Conservation (phyloP, 2,113 vertebrate genomes). For the Daphoenositta chrysoptera region DNA sequence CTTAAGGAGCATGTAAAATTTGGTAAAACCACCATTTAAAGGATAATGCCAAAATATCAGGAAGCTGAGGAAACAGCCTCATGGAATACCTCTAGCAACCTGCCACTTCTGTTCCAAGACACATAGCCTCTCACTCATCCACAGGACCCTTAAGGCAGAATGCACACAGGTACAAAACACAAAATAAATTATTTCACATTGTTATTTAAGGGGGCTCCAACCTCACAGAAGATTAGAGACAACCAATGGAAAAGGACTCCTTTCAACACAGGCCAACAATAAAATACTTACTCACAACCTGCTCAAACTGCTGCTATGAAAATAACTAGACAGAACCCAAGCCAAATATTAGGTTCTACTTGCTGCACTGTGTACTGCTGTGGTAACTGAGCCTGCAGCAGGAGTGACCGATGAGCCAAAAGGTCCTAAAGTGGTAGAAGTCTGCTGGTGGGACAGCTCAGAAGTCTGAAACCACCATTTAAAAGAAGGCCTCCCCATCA, state of each 20-base stretch:
- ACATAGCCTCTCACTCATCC: fast-evolving
- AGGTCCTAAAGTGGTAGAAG: too few relatives aligned
- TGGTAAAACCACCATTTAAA: neutral
- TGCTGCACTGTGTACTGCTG: neutral
- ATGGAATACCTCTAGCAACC: neutral
- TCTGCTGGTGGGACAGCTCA: too few relatives aligned
- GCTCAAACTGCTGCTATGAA: neutral
- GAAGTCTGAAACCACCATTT: too few relatives aligned
- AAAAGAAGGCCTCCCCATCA: too few relatives aligned
- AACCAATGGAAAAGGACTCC: neutral
- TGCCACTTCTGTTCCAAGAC: neutral
- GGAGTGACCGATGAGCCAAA: too few relatives aligned
- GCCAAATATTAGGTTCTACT: neutral
- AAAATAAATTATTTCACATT: neutral
- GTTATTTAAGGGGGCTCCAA: neutral
- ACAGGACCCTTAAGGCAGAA: neutral
- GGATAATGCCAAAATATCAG: neutral
- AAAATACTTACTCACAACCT: neutral
- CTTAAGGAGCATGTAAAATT: neutral
- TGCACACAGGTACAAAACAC: neutral
- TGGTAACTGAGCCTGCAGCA: too few relatives aligned
- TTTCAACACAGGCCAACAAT: neutral
- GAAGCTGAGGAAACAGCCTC: neutral
- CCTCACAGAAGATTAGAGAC: neutral
- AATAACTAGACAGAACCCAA: neutral